Percentiles rank a stretch among this genome's conserved stretches.
Conservation (phyloP, 2,888 invertebrate genomes). For the Leucophenga maculata region DNA sequence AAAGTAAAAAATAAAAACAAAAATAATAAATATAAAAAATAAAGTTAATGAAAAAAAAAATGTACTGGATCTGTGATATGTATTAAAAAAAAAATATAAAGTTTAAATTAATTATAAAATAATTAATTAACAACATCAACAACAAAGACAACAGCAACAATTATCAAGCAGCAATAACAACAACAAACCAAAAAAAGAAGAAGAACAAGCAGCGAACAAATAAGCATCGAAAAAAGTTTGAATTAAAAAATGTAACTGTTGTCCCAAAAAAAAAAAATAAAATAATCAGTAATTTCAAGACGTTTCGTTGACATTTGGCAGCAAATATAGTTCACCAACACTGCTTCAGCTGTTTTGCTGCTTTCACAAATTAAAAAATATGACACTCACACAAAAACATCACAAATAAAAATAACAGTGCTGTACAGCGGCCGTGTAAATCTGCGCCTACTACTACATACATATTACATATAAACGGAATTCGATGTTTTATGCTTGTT, state of each 20-base stretch:
- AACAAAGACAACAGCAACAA: slow-evolving; percentile 23
- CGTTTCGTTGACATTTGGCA: no score
- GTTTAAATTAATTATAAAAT: slow-evolving; percentile 58
- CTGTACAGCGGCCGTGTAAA: no score
- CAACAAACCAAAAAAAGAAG: slow-evolving; percentile 14
- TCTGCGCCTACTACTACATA: no score
- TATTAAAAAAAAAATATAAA: slow-evolving; percentile 61
- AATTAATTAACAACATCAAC: slow-evolving; percentile 52
- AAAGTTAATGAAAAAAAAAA: slow-evolving; percentile 52
- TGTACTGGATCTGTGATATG: slow-evolving; percentile 73
- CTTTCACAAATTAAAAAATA: slow-evolving; percentile 47
- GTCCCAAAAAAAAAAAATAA: no score
- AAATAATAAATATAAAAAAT: slow-evolving; percentile 40
- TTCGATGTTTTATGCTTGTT: slow-evolving; percentile 60
- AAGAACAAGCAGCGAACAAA: slow-evolving; percentile 12
- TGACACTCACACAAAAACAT: slow-evolving; percentile 33
- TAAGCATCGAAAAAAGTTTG: not conserved
- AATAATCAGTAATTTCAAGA: no score
- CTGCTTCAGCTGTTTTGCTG: no score
- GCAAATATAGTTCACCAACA: no score
- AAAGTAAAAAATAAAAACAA: slow-evolving; percentile 44
- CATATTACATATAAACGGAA: not conserved
- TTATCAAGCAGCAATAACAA: not conserved
- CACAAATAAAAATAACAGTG: not conserved
- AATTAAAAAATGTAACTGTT: no score